Percentiles rank a stretch among this genome's conserved stretches.
These are phyloP conservation scores for Siniperca obscura DNA, from an alignment of 2,797 vertebrate genomes.

Conservation along the genomic window DNA sequence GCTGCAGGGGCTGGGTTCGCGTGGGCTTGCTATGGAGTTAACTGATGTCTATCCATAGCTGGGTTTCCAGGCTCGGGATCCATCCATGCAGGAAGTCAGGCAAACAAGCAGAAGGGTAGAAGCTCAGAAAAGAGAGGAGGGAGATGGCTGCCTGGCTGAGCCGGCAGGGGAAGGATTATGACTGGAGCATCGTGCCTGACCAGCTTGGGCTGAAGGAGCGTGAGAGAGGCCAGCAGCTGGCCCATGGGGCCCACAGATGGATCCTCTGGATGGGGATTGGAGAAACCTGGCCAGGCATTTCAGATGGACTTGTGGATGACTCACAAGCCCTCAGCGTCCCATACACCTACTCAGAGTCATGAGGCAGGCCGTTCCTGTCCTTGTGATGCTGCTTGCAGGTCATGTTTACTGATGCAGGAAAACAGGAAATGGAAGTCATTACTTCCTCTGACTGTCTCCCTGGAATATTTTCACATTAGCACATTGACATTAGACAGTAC, in stretches of 20 bases:
- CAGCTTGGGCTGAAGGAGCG: slow-evolving; percentile 71
- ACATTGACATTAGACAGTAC: slow-evolving; percentile 15
- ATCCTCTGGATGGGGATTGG: slow-evolving; percentile 70
- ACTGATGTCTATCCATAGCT: slow-evolving; percentile 64
- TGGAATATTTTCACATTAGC: slow-evolving; percentile 30
- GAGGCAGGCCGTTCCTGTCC: slow-evolving; percentile 39
- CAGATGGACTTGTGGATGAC: slow-evolving; percentile 69
- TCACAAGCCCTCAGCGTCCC: slow-evolving; percentile 62
- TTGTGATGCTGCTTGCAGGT: slow-evolving; percentile 38
- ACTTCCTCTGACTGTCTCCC: slow-evolving; percentile 40
- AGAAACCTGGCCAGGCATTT: slow-evolving; percentile 66
- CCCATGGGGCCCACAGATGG: slow-evolving; percentile 74
- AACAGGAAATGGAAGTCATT: slow-evolving; percentile 54
- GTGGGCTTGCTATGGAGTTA: slow-evolving; percentile 65
- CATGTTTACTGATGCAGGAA: slow-evolving; percentile 42
- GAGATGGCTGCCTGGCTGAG: slow-evolving; percentile 40
- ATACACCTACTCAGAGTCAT: slow-evolving; percentile 61
- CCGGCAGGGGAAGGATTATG: slow-evolving; percentile 56
- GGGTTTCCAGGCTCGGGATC: slow-evolving; percentile 44
- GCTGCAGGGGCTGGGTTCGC: slow-evolving; percentile 52
- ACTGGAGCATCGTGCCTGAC: slow-evolving; percentile 64
- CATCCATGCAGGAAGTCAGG: slow-evolving; percentile 51
- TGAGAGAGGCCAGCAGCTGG: slow-evolving; percentile 75
- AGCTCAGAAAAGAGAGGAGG: slow-evolving; percentile 31
- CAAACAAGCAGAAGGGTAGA: slow-evolving; percentile 41